Base-by-base conservation (phyloP, 2,888 invertebrate genomes). In the Sinodicranocentrus sp. region DNA sequence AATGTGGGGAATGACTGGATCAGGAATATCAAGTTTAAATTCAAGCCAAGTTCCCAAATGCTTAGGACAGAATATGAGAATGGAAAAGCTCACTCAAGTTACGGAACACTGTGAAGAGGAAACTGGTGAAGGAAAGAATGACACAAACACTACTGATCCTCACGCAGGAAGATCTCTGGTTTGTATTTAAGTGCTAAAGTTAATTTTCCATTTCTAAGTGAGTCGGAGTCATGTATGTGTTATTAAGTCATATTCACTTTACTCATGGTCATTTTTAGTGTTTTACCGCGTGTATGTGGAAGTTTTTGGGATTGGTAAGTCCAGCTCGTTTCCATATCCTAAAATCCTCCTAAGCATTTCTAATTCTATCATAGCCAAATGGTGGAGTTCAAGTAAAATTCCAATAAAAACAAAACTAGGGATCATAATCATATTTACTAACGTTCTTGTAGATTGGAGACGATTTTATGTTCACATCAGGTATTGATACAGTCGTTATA, bases 201-300 rank as follows among this genome's bases (percentile, higher is more conserved):
- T n/a, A n/a, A n/a, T n/a, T n/a, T n/a, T n/a, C n/a, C n/a, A n/a
- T n/a, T n/a, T n/a, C n/a, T n/a, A n/a, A n/a, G n/a, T n/a, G n/a
- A n/a, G n/a, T n/a, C n/a, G n/a, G n/a, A n/a, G n/a, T n/a, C n/a
- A n/a, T n/a, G n/a, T n/a, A n/a, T n/a, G n/a, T n/a, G n/a, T n/a
- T n/a, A n/a, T n/a, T n/a, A n/a, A n/a, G n/a, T n/a, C n/a, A n/a
- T 44, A 68, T 44, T 68, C 5, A 59, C 59, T 23, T 59, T 5
- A 59, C 25, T 21, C 23, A 26, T 70, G 1, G 13, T 48, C 48
- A 21, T 39, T 65, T 72, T 52, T 17, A 82, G 82, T 82, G 82
- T 65, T 82, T 82, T 19, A 82, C 82, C 10, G 82, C 82, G 8
- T 82, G 82, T 59, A 82, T 82, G 67, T 73, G 25, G 17, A 82